Conservation (phyloP, 2,113 vertebrate species). For the Phrynosoma platyrhinos region DNA sequence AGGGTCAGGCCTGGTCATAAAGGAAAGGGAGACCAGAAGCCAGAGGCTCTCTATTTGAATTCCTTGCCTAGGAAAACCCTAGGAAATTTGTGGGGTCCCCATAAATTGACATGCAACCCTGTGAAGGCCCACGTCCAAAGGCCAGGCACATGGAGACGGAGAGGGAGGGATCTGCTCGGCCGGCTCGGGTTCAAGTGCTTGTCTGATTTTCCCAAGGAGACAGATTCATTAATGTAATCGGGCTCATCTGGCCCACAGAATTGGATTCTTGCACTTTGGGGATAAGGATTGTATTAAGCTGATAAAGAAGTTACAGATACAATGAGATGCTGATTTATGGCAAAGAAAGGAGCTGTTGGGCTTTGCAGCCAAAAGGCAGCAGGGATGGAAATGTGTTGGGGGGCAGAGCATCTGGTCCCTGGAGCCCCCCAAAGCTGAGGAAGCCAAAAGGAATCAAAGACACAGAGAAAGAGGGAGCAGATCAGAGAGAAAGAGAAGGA, state of each 20-base stretch:
- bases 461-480: no score
- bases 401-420: background rate
- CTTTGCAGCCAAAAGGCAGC: constrained; percentile 43
- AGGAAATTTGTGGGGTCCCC: no score
- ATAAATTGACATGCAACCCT: no score
- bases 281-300: constrained; percentile 64
- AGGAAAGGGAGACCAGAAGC: background rate
- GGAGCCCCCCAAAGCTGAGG: background rate
- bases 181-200: constrained; percentile 3
- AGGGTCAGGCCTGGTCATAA: background rate
- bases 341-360: constrained; percentile 50
- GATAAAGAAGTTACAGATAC: constrained; percentile 59
- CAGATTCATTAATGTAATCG: constrained; percentile 66
- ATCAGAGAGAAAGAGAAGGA: background rate
- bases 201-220: constrained; percentile 53
- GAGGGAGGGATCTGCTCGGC: background rate
- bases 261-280: constrained; percentile 61
- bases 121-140: no score
- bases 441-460: background rate
- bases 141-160: background rate
- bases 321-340: constrained; percentile 70
- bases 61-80: no score
- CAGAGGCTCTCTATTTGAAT: no score
- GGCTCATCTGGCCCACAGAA: constrained; percentile 50
- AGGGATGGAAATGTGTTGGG: no score